Evolutionary conservation across 2,113 vertebrate species (phyloP), one percentile per base, ranked within the genome.

Genomic region (Tricholaema leucomelas): DNA sequence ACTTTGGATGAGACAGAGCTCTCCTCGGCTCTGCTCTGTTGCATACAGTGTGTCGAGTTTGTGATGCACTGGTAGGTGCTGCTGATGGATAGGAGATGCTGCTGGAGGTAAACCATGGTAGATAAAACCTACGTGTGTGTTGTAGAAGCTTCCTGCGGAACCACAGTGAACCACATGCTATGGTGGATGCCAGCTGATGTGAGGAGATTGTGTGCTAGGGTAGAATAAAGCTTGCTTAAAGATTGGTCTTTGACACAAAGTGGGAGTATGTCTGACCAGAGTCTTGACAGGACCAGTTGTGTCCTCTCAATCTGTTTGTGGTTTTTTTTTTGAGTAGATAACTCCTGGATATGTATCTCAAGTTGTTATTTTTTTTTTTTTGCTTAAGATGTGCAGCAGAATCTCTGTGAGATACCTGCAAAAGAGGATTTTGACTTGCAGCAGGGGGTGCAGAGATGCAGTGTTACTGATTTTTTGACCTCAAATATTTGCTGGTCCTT

Each of bases 61-160:
- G n/a, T 17, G n/a, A 3, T 15, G 66, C 1, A 1, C 16, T 27
- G 20, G 15, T 36, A 1, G 4, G 33, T 14, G 20, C 61, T 77
- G 9, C 65, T 64, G n/a, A 20, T 46, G 46, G 20, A 15, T n/a
- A 1, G 5, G 33, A 11, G 14, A 55, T 77, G 9, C 66, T 64
- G n/a, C 46, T 48, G 46, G 21, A 23, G 46, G 46, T 21, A 48
- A 48, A 21, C 46, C 46, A 48, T 58, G 9, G 42, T n/a, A 40
- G 36, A 28, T 25, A 42, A 71, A 46, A 30, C 12, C 17, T 24
- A 6, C 6, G 15, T 31, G 15, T 31, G 4, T 61, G 50, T 15
- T 61, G 15, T 56, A n/a, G 60, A 65, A 81, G 19, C 16, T 2
- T 2, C 23, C 2, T 63, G n/a, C 36, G 75, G 35, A 58, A 19